These are phyloP conservation scores for Pardalotus punctatus DNA, from an alignment of 2,113 vertebrate genomes.

Conservation along the genomic window DNA sequence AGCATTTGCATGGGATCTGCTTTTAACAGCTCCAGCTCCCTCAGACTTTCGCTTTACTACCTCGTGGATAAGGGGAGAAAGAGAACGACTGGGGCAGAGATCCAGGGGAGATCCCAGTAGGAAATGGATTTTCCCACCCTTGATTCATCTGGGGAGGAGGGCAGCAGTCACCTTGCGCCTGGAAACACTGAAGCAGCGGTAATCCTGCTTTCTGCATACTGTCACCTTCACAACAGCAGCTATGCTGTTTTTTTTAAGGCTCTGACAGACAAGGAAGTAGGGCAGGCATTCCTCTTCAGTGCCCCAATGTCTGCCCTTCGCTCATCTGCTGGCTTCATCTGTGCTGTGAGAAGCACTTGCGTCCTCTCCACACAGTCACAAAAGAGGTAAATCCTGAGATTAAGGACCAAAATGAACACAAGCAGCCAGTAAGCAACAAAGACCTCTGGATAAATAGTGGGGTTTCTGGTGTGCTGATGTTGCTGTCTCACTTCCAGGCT, in stretches of 20 bases:
- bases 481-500: slow-evolving; percentile 19
- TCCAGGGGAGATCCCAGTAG: not conserved
- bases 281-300: not conserved
- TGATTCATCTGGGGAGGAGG: not conserved
- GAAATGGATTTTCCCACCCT: not conserved
- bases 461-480: not conserved
- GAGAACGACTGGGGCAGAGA: not conserved
- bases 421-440: not conserved
- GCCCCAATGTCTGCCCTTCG: not conserved
- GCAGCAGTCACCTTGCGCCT: not conserved
- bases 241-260: not conserved
- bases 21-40: not conserved
- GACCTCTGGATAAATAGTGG: not conserved
- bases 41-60: not conserved
- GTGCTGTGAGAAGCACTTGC: fast-evolving
- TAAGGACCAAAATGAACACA: not conserved
- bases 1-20: not conserved
- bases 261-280: not conserved
- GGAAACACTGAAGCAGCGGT: not conserved
- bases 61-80: no score
- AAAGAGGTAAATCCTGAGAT: not conserved
- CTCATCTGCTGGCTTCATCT: not conserved
- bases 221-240: not conserved
- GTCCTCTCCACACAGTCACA: not conserved
- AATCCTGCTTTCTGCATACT: not conserved